Conservation (phyloP, 1,140 invertebrate genomes). For the Ceratoteleas bidentatus region DNA sequence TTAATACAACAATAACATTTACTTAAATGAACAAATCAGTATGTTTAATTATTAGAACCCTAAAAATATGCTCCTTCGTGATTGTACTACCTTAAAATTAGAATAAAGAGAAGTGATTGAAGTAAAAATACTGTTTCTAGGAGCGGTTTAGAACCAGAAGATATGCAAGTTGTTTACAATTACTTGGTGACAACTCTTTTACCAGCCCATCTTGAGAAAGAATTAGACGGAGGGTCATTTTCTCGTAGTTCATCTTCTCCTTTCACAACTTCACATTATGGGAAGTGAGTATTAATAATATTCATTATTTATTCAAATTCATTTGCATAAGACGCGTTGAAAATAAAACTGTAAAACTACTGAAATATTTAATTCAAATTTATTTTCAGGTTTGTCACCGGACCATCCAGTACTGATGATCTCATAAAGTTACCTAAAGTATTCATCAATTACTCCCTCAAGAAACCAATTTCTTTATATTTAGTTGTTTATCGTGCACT, state of each 20-base stretch:
- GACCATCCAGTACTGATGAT: constrained; percentile 85
- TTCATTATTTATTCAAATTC: too few species aligned
- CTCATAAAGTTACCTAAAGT: constrained; percentile 87
- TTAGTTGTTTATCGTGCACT: constrained; percentile 90
- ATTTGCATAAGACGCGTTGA: too few species aligned
- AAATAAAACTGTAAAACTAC: neutral
- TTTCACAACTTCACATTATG: constrained; percentile 82
- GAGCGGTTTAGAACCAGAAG: constrained; percentile 91
- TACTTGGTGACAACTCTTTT: constrained; percentile 89
- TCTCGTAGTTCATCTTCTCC: constrained; percentile 78
- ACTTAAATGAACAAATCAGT: too few species aligned
- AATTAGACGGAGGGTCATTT: constrained; percentile 85
- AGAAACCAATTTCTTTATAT: constrained; percentile 84
- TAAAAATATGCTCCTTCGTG: too few species aligned
- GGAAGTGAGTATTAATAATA: constrained; percentile 80
- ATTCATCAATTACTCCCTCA: constrained; percentile 84
- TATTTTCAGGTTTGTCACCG: constrained; percentile 85
- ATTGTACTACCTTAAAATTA: too few species aligned
- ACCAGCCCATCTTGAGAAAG: constrained; percentile 87
- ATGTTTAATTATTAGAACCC: too few species aligned
- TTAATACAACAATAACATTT: too few species aligned
- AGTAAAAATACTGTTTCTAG: constrained; percentile 76
- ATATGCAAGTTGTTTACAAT: constrained; percentile 91
- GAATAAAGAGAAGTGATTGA: too few species aligned
- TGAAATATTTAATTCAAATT: neutral